Evolutionary conservation across 2,888 invertebrate species (phyloP).

Genomic region (Pteria penguin): DNA sequence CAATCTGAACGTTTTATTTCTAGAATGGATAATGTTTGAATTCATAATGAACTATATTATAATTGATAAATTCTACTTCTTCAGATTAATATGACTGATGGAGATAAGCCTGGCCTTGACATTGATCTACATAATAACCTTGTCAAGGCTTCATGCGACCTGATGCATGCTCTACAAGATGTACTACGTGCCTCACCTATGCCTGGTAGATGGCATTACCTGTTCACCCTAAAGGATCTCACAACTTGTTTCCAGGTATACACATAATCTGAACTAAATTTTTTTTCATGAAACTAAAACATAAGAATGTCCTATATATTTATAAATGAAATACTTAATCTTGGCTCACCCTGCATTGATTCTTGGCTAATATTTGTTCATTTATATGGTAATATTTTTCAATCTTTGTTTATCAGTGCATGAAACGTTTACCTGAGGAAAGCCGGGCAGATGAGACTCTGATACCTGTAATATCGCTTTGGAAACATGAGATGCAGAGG

Average conservation of each 20-base stretch:
- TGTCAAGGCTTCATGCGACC: slow-evolving; percentile 76
- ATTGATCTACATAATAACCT: slow-evolving; percentile 76
- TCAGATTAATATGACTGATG: slow-evolving; percentile 75
- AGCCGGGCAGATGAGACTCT: slow-evolving; percentile 77
- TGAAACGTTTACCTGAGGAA: slow-evolving; percentile 77
- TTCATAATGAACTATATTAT: neutral
- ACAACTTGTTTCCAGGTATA: slow-evolving; percentile 78
- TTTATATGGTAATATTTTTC: neutral
- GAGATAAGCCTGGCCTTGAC: slow-evolving; percentile 75
- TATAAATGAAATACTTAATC: too few relatives aligned
- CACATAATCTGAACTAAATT: neutral
- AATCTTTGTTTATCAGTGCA: too few relatives aligned
- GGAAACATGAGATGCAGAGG: slow-evolving; percentile 78
- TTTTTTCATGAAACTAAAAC: too few relatives aligned
- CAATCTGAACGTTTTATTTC: too few relatives aligned
- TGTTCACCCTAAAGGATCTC: slow-evolving; percentile 78
- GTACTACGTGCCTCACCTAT: slow-evolving; percentile 77
- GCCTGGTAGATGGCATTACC: slow-evolving; percentile 78
- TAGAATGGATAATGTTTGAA: too few relatives aligned
- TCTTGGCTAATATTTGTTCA: neutral
- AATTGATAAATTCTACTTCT: neutral
- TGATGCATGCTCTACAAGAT: slow-evolving; percentile 72
- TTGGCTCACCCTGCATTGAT: neutral
- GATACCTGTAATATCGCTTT: slow-evolving; percentile 74
- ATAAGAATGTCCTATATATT: too few relatives aligned